These are phyloP conservation scores for Cremastinae sp. DNA, from an alignment of 2,888 invertebrate species.

Conservation along the genomic window DNA sequence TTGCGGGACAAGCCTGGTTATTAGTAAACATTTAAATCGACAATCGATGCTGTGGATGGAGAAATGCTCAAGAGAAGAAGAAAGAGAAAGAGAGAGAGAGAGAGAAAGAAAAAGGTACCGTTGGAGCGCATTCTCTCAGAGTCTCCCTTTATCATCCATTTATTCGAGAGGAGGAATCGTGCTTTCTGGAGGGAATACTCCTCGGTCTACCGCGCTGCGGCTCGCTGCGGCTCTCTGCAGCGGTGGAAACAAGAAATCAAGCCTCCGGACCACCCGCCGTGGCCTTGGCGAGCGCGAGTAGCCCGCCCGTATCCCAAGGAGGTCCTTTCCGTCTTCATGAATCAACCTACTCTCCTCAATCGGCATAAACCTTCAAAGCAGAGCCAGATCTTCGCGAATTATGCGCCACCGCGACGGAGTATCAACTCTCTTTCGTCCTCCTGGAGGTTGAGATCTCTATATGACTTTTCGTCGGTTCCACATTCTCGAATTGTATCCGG, in stretches of 20 bases:
- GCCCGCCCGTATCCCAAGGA: slow-evolving; percentile 75
- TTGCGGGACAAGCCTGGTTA: slow-evolving; percentile 79
- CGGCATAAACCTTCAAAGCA: slow-evolving; percentile 77
- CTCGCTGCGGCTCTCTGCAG: slow-evolving; percentile 44
- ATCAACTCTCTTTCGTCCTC: slow-evolving; percentile 39
- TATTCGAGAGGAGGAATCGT: slow-evolving; percentile 44
- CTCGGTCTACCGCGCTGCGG: slow-evolving; percentile 11
- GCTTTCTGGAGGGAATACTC: slow-evolving; percentile 25
- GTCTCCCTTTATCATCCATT: slow-evolving; percentile 7
- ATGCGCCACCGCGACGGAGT: slow-evolving; percentile 49
- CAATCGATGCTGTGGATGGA: slow-evolving; percentile 71
- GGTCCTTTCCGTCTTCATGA: slow-evolving; percentile 80
- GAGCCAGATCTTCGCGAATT: slow-evolving; percentile 63
- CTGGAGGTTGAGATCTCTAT: slow-evolving; percentile 18
- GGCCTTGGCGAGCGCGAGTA: slow-evolving; percentile 73
- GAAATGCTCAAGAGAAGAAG: slow-evolving; percentile 16
- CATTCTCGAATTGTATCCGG: slow-evolving; percentile 1
- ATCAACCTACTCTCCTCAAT: slow-evolving; percentile 78
- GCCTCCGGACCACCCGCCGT: slow-evolving; percentile 79
- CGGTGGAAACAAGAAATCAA: slow-evolving; percentile 80
- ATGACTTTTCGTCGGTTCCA: slow-evolving; percentile 1
- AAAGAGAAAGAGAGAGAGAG: slow-evolving; percentile 6
- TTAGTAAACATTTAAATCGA: slow-evolving; percentile 81
- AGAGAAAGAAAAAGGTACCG: slow-evolving; percentile 10
- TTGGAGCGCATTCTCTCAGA: slow-evolving; percentile 16